Percentiles rank a stretch among this genome's conserved stretches.
Conservation (phyloP, 2,888 invertebrate species). For the Meandrusa payeni region DNA sequence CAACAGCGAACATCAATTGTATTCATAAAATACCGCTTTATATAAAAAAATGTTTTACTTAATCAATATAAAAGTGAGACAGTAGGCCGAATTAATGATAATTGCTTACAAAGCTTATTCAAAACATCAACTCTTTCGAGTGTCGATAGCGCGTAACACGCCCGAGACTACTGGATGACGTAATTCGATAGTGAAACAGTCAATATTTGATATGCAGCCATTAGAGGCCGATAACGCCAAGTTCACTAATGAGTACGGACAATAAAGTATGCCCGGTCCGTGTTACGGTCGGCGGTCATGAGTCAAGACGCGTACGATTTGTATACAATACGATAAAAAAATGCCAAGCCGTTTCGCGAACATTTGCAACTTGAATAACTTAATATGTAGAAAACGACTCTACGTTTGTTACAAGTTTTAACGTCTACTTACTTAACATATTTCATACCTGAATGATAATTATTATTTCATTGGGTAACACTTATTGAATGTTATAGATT, state of each 20-base stretch:
- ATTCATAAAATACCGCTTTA: no score
- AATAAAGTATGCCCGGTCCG: slow-evolving; percentile 44
- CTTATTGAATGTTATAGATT: no score
- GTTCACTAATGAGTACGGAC: slow-evolving; percentile 69
- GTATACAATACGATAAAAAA: slow-evolving; percentile 24
- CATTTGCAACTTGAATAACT: slow-evolving; percentile 20
- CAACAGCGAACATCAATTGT: no score
- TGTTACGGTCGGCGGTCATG: slow-evolving; percentile 22
- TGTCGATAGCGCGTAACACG: slow-evolving; percentile 3
- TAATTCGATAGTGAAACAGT: slow-evolving; percentile 68
- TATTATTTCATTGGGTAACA: no score
- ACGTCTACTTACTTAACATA: no score
- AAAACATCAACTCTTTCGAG: neutral
- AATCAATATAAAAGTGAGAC: no score
- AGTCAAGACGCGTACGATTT: slow-evolving; percentile 26
- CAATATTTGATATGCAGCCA: slow-evolving; percentile 74
- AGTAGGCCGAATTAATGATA: no score
- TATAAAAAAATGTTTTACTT: no score
- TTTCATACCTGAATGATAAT: no score
- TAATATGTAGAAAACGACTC: slow-evolving; percentile 1
- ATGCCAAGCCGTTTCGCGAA: slow-evolving; percentile 17
- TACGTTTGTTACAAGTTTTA: no score
- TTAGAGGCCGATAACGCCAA: slow-evolving; percentile 68
- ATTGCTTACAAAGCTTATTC: no score
- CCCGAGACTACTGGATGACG: slow-evolving; percentile 54